Conservation (phyloP, 1,140 invertebrate species). For the Drosophila watanabei region DNA sequence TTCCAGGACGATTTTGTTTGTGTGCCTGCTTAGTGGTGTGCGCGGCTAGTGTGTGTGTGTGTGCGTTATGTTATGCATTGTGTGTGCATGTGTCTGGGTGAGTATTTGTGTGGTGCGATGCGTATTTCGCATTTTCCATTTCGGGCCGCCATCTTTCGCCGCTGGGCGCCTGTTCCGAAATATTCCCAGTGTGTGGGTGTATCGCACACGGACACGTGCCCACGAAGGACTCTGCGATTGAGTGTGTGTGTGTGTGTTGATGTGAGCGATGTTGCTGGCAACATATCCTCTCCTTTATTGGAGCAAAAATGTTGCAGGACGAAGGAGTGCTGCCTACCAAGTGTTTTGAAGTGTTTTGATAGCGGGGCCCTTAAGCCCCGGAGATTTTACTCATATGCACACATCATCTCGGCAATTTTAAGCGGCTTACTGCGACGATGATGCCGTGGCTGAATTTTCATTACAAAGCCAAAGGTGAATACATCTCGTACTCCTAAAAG, state of each 20-base stretch:
- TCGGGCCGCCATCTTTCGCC: conserved; percentile 21
- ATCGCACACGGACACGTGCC: conserved; percentile 53
- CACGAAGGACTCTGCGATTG: conserved; percentile 7
- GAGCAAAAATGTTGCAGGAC: conserved; percentile 32
- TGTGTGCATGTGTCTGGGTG: conserved; percentile 23
- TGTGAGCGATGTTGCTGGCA: conserved; percentile 57
- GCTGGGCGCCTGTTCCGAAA: conserved; percentile 74
- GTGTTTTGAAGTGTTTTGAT: conserved; percentile 54
- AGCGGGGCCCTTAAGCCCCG: conserved; percentile 36
- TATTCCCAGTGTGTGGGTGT: conserved; percentile 74
- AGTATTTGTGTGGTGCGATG: conserved; percentile 39
- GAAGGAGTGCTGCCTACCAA: conserved; percentile 10
- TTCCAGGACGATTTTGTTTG: conserved; percentile 66
- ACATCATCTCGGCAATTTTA: conserved; percentile 66
- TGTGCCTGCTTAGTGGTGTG: conserved; percentile 45
- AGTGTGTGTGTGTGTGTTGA: background rate
- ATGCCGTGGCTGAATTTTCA: conserved; percentile 65
- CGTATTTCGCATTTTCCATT: conserved; percentile 41
- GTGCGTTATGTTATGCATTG: conserved; percentile 22
- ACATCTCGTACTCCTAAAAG: conserved; percentile 3
- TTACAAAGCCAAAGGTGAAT: conserved; percentile 77
- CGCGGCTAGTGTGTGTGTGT: conserved; percentile 6
- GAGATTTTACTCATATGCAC: conserved; percentile 49
- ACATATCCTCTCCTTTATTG: conserved; percentile 48
- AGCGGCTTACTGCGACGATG: conserved; percentile 61